Percentiles rank a stretch among this genome's conserved stretches.
Conservation (phyloP, 1,140 invertebrate genomes). For the Drosophila nikananu region DNA sequence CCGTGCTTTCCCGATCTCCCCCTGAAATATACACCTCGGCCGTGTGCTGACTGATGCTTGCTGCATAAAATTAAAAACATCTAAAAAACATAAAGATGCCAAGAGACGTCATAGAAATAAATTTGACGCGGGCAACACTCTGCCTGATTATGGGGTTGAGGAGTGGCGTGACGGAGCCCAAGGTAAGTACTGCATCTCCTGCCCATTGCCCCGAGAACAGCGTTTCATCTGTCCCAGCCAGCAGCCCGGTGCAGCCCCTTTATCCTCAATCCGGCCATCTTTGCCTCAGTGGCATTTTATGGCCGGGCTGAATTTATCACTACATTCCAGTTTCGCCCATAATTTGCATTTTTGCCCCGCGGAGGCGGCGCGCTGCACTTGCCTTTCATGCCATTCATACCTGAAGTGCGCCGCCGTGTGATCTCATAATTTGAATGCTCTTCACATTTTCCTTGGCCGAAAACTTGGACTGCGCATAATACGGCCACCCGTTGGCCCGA, state of each 20-base stretch:
- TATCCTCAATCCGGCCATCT: conserved; percentile 12
- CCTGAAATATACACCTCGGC: conserved; percentile 28
- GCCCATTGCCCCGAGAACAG: conserved; percentile 1
- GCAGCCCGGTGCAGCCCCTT: background rate
- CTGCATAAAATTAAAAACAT: conserved; percentile 78
- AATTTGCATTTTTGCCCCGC: conserved; percentile 54
- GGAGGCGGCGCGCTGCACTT: conserved; percentile 55
- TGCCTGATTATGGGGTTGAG: conserved; percentile 85
- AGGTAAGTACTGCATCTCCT: conserved; percentile 74
- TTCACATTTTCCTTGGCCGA: conserved; percentile 25
- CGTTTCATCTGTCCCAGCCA: conserved; percentile 1
- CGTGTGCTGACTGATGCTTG: conserved; percentile 62
- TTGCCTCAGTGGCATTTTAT: conserved; percentile 60
- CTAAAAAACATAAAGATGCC: conserved; percentile 76
- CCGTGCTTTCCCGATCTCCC: conserved; percentile 48
- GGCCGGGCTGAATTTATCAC: conserved; percentile 52
- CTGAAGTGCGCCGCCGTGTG: conserved; percentile 61
- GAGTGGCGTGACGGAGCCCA: conserved; percentile 85
- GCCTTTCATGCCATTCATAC: conserved; percentile 64
- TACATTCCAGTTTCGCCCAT: conserved; percentile 27
- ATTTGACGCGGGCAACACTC: conserved; percentile 83
- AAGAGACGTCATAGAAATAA: conserved; percentile 85
- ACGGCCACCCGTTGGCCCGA: conserved; percentile 20
- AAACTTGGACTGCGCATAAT: conserved; percentile 34
- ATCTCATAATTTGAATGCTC: conserved; percentile 48